phyloP scores from a whole-genome alignment of 2,888 invertebrate genomes.

The Bombylius major region DNA sequence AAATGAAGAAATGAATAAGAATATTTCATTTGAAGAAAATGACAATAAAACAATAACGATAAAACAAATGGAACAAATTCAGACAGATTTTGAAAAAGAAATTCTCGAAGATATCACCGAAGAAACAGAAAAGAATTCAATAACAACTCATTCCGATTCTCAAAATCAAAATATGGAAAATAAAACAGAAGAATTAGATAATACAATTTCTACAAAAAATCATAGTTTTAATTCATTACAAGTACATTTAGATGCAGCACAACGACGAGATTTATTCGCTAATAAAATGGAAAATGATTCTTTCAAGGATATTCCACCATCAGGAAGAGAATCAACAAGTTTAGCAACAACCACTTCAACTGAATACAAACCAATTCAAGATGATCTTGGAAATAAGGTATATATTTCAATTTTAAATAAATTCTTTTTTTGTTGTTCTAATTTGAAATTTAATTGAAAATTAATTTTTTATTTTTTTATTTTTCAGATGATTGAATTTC shows the following conservation, averaged over 20 bases:
- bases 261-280: conserved; percentile 20
- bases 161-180: conserved; percentile 25
- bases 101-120: conserved; percentile 35
- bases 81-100: conserved; percentile 31
- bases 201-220: conserved; percentile 29
- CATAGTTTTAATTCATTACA: conserved; percentile 28
- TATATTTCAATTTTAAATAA: conserved; percentile 12
- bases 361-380: conserved; percentile 59
- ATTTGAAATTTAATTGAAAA: not conserved
- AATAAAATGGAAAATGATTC: conserved; percentile 19
- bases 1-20: conserved; percentile 1
- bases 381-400: conserved; percentile 58
- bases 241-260: conserved; percentile 25
- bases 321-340: conserved; percentile 32
- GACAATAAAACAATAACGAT: conserved; percentile 13
- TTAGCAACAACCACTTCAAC: conserved; percentile 40
- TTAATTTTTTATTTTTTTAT: conserved; percentile 4
- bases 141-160: conserved; percentile 14
- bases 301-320: conserved; percentile 21
- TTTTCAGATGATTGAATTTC: conserved; percentile 21
- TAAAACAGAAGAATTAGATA: conserved; percentile 28
- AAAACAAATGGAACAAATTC: conserved; percentile 33
- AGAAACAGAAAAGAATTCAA: conserved; percentile 30
- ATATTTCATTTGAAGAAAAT: conserved; percentile 16
- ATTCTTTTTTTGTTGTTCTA: not conserved